A percentile compares a stretch with the other conserved stretches of the same genome.
phyloP scores from a whole-genome alignment of 2,797 vertebrate species.

The Trachops cirrhosus region DNA sequence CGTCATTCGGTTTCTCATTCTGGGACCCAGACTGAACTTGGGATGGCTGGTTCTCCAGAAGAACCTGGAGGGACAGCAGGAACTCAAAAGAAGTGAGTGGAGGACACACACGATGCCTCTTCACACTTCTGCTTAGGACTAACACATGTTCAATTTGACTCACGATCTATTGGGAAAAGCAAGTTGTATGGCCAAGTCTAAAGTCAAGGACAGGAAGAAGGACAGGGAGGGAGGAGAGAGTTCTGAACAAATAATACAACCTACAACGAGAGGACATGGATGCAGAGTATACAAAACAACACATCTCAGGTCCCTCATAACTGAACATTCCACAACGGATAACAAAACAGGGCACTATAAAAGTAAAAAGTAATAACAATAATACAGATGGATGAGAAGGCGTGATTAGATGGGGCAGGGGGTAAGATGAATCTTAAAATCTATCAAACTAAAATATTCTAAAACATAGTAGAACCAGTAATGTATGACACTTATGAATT shows the following conservation, averaged over 20 bases:
- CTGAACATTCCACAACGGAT: background rate
- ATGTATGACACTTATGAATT: background rate
- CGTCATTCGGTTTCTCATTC: background rate
- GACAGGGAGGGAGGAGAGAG: background rate
- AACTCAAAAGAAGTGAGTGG: background rate
- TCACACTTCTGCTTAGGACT: background rate
- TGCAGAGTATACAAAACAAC: background rate
- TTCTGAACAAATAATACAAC: background rate
- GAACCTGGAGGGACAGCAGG: background rate
- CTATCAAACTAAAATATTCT: background rate
- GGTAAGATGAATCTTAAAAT: background rate
- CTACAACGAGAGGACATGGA: background rate
- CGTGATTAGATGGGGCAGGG: background rate
- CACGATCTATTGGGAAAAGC: background rate
- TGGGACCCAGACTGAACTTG: background rate
- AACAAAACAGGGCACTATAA: background rate
- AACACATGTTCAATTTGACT: background rate
- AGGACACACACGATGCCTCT: background rate
- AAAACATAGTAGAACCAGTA: background rate
- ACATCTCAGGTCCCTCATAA: background rate
- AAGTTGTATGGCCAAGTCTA: background rate
- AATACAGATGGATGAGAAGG: background rate
- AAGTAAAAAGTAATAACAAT: background rate
- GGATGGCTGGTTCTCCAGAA: background rate
- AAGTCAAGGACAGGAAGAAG: background rate